Evolutionary conservation across 2,113 vertebrate genomes (phyloP), one percentile per base, ranked within the genome.

Genomic region (Mirza zaza): DNA sequence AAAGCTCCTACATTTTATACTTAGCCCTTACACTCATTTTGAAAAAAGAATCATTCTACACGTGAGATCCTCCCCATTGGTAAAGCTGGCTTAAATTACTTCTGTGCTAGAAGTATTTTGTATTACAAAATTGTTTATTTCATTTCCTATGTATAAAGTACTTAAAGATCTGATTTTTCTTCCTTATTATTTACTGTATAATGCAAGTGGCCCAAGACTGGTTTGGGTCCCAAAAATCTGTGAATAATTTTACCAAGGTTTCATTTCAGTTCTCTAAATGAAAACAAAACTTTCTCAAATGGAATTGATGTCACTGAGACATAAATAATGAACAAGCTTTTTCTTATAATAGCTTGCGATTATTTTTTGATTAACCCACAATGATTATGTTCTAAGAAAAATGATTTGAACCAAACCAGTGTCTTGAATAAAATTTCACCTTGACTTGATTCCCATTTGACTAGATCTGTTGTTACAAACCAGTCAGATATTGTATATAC

Each of bases 391-490:
- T 76, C 90, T 77, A 84, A 84, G 27, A 32, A 95, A 91, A 96
- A 55, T 86, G 39, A 94, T 91, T 77, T 94, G 61, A 94, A 79
- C 82, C 84, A 95, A 98, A 97, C 85, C 98, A 97, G 98, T 97
- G 91, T 61, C 96, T 95, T 98, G 96, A 98, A 98, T 98, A 98
- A 98, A 98, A 97, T 97, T 98, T 98, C 95, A 98, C 98, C 97
- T 98, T 98, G 97, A 98, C 92, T 96, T 97, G 97, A 97, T 98
- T 98, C 96, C 96, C 98, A 98, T 96, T 98, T 98, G 95, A 98
- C 94, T 97, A 97, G 98, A 97, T 98, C 98, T 98, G 88, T 97
- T 98, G 90, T 42, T 36, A 50, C 89, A 84, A 95, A 55, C 11
- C 52, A 73, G 20, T 65, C 75, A 52, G 27, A n/a, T 3, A 10